Percentiles rank a stretch among this genome's conserved stretches.
These are phyloP conservation scores for Mechanitis messenoides DNA, from an alignment of 2,888 invertebrate species.

Conservation along the genomic window DNA sequence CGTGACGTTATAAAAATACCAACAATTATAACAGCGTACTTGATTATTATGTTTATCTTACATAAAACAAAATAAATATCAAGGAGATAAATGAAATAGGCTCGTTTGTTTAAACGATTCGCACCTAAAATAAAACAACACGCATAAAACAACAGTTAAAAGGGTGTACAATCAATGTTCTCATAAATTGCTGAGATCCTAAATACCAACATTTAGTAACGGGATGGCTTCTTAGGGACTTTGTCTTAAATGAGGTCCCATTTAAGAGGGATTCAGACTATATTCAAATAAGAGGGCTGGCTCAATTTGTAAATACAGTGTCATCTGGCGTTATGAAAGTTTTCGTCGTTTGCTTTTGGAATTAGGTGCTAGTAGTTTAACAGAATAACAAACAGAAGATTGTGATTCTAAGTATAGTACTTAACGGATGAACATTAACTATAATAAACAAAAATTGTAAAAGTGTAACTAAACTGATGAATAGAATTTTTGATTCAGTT, in stretches of 20 bases:
- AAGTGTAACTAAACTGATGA: too few relatives aligned
- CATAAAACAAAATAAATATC: background rate
- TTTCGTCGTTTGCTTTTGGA: background rate
- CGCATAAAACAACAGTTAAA: slow-evolving; percentile 18
- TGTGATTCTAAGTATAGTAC: too few relatives aligned
- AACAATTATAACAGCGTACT: too few relatives aligned
- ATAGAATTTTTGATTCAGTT: too few relatives aligned
- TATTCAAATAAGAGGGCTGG: slow-evolving; percentile 22
- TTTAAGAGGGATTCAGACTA: slow-evolving; percentile 22
- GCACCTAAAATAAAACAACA: slow-evolving; percentile 14
- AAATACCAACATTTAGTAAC: slow-evolving; percentile 20
- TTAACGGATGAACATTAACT: too few relatives aligned
- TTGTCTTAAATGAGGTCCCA: slow-evolving; percentile 21
- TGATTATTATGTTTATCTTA: background rate
- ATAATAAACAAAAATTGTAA: too few relatives aligned
- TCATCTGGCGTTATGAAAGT: slow-evolving; percentile 6
- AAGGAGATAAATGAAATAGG: slow-evolving; percentile 5
- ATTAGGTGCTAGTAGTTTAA: background rate
- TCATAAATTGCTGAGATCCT: slow-evolving; percentile 20
- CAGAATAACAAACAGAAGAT: too few relatives aligned
- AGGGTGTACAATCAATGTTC: slow-evolving; percentile 26
- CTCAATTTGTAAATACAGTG: slow-evolving; percentile 13
- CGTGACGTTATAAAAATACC: too few relatives aligned
- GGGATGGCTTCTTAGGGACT: slow-evolving; percentile 17
- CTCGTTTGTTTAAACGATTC: slow-evolving; percentile 11